Base-by-base conservation (phyloP, 2,888 invertebrate genomes). In the Sarcophaga subvicina region DNA sequence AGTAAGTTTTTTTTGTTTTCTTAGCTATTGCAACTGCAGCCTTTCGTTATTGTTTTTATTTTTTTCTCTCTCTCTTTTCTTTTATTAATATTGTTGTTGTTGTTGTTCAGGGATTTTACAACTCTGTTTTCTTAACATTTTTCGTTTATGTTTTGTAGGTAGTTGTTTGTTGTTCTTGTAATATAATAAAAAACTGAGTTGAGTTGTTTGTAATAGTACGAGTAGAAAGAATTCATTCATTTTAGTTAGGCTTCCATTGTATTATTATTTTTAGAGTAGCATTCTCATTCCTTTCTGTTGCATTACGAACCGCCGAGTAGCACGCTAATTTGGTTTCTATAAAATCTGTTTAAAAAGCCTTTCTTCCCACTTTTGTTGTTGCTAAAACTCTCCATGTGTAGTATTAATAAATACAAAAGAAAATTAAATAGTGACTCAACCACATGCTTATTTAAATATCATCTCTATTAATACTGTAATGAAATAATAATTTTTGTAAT, bases 141-240 rank as follows among this genome's bases (percentile, higher is more conserved):
- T 69, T 62, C 37, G 47, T 20, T 59, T 49, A 49, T 14, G 3
- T 49, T 49, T 49, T 49, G 49, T 14, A 37, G 37, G 6, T 37
- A 37, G 6, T 37, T 37, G 5, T 37, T 37, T 62, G 27, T 69
- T 62, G 20, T 63, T 69, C 59, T 76, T 72, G 78, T 69, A 69
- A 54, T 49, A 49, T 37, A 37, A 37, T 59, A n/a, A 37, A n/a
- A 70, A 45, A 25, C 17, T 25, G 25, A 63, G 22, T 20, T 27
- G 6, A 37, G 37, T 8, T 27, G 27, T 3, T 27, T 37, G 37
- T 37, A 6, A 37, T 37, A 1, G 60, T 60, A 25, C 37, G 64
- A 54, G 64, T 64, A 72, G 54, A 70, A 54, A 73, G 22, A 66
- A 75, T 72, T 72, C 71, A 76, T 69, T 70, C 20, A 45, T 76